Evolutionary conservation across 2,113 vertebrate genomes (phyloP).

Genomic region (Chlorodrepanis virens): DNA sequence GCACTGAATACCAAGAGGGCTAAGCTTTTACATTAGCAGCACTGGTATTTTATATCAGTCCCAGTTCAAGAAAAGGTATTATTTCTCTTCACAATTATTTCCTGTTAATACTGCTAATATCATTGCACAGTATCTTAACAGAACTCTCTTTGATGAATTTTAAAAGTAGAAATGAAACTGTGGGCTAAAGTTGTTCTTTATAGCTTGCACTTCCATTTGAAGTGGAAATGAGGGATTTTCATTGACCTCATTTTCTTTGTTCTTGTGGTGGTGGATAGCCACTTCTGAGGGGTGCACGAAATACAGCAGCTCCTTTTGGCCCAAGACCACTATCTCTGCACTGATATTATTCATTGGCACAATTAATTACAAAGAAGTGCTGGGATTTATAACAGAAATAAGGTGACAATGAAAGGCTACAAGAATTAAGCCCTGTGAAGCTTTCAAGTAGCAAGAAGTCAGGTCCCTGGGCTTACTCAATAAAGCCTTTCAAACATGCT

Average conservation of each 20-base stretch:
- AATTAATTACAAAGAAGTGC: conserved; percentile 32
- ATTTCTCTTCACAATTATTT: conserved; percentile 37
- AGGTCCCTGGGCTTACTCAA: background rate
- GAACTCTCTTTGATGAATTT: conserved; percentile 35
- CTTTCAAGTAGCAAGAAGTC: conserved; percentile 12
- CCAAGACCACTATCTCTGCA: background rate
- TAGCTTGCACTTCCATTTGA: conserved; percentile 25
- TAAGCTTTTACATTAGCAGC: background rate
- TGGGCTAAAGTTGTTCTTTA: conserved; percentile 20
- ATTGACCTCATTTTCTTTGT: conserved; percentile 12
- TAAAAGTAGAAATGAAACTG: conserved; percentile 25
- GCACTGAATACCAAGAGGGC: background rate
- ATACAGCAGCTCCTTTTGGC: background rate
- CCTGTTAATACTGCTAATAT: conserved; percentile 33
- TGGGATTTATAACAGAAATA: conserved; percentile 17
- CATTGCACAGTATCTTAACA: conserved; percentile 2
- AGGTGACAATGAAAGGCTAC: conserved; percentile 1
- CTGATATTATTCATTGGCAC: conserved; percentile 25
- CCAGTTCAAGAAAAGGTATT: background rate
- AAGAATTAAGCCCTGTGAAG: conserved; percentile 13
- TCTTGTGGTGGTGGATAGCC: background rate
- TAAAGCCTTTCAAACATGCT: background rate
- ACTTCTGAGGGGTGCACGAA: background rate
- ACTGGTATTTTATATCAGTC: background rate
- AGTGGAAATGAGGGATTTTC: conserved; percentile 61